Conservation (phyloP, 1,140 invertebrate genomes). For the Arctopsyche grandis region DNA sequence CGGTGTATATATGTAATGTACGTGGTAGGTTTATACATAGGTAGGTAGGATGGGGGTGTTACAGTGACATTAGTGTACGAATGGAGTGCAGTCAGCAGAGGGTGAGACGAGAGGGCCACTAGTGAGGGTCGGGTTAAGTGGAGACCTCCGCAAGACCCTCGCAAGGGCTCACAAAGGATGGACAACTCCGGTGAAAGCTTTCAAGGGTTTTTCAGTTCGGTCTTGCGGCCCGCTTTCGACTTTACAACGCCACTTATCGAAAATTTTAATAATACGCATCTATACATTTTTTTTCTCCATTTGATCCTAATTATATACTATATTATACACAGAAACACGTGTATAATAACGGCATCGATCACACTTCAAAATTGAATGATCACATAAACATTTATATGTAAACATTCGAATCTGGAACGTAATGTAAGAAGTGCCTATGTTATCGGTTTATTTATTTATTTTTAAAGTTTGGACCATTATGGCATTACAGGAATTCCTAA, state of each 20-base stretch:
- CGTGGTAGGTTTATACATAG: too few species aligned
- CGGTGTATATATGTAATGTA: too few species aligned
- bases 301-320: too few species aligned
- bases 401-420: too few species aligned
- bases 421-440: too few species aligned
- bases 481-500: too few species aligned
- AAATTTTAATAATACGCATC: neutral
- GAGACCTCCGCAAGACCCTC: slow-evolving; percentile 24
- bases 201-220: slow-evolving; percentile 18
- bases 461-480: too few species aligned
- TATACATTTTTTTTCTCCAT: neutral
- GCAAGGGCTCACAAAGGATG: slow-evolving; percentile 21
- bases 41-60: neutral
- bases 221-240: neutral
- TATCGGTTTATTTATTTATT: too few species aligned
- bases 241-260: slow-evolving; percentile 11
- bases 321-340: too few species aligned
- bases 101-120: slow-evolving; percentile 6
- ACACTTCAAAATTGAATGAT: too few species aligned
- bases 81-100: slow-evolving; percentile 3
- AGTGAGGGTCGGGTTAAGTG: slow-evolving; percentile 27
- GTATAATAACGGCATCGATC: too few species aligned
- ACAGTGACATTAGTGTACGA: neutral
- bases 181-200: slow-evolving; percentile 15
- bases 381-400: too few species aligned